Percentiles rank a stretch among this genome's conserved stretches.
Evolutionary conservation across 2,113 vertebrate genomes (phyloP).

Genomic region (Tylochromis polylepis): DNA sequence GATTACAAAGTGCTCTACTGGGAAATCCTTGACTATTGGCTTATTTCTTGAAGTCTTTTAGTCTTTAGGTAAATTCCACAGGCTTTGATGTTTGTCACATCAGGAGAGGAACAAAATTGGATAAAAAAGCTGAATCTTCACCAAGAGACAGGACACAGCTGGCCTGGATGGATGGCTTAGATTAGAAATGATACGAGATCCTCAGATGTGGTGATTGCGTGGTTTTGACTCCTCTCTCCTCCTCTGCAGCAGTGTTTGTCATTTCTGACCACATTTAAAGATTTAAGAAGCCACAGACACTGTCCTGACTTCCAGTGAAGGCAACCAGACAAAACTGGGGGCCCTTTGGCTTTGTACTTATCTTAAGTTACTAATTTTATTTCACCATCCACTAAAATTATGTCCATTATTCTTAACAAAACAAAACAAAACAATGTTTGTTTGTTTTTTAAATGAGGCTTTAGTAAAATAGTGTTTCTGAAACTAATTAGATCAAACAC

Average conservation of each 20-base stretch:
- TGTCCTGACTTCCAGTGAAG: background rate
- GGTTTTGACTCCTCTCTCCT: constrained; percentile 18
- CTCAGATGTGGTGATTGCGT: constrained; percentile 40
- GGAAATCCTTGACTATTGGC: background rate
- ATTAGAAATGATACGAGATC: constrained; percentile 33
- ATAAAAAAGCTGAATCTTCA: constrained; percentile 4
- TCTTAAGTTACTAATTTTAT: background rate
- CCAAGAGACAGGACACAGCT: constrained; percentile 17
- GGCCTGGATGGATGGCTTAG: constrained; percentile 1
- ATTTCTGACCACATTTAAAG: constrained; percentile 32
- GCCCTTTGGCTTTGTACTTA: background rate
- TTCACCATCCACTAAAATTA: background rate
- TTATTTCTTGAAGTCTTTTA: constrained; percentile 4
- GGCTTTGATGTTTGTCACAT: constrained; percentile 33
- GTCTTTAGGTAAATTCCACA: constrained; percentile 17
- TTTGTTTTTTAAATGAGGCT: background rate
- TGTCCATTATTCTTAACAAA: background rate
- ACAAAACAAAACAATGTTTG: fast-evolving
- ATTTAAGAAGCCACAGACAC: constrained; percentile 16
- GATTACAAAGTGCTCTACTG: background rate
- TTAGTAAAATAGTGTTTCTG: background rate
- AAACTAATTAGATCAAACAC: background rate
- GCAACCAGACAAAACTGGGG: background rate
- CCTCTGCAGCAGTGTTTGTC: constrained; percentile 21
- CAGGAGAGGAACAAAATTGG: background rate